These are phyloP conservation scores for Bradypus variegatus DNA, from an alignment of 2,797 vertebrate genomes.

Conservation along the genomic window DNA sequence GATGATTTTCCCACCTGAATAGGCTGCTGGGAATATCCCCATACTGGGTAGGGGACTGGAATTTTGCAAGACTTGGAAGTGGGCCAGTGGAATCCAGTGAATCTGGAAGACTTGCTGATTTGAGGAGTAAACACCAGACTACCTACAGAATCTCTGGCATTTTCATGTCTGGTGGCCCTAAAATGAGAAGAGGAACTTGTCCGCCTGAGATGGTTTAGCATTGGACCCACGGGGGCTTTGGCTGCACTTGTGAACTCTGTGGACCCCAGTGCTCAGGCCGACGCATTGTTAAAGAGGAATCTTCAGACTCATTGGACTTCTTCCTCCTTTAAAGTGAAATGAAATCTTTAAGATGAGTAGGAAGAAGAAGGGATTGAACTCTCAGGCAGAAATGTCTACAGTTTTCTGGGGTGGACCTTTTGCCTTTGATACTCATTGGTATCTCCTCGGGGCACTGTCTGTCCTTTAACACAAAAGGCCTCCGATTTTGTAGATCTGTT, in stretches of 20 bases:
- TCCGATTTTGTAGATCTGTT: neutral
- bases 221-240: rapidly evolving
- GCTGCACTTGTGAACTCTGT: too few relatives aligned
- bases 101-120: rapidly evolving
- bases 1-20: neutral
- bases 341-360: neutral
- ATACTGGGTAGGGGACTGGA: neutral
- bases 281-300: rapidly evolving
- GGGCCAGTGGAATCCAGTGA: neutral
- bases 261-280: neutral
- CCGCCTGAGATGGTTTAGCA: neutral
- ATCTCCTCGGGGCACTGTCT: neutral
- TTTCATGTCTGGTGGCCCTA: neutral
- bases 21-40: neutral
- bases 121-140: neutral
- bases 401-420: neutral
- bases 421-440: neutral
- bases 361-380: neutral
- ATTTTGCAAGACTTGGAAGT: neutral
- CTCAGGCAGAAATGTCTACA: neutral
- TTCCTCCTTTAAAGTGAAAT: neutral
- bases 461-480: neutral
- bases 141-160: neutral
- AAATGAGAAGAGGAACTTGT: neutral
- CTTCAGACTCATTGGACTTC: neutral